phyloP scores from a whole-genome alignment of 2,113 vertebrate species.

The Zapornia atra region DNA sequence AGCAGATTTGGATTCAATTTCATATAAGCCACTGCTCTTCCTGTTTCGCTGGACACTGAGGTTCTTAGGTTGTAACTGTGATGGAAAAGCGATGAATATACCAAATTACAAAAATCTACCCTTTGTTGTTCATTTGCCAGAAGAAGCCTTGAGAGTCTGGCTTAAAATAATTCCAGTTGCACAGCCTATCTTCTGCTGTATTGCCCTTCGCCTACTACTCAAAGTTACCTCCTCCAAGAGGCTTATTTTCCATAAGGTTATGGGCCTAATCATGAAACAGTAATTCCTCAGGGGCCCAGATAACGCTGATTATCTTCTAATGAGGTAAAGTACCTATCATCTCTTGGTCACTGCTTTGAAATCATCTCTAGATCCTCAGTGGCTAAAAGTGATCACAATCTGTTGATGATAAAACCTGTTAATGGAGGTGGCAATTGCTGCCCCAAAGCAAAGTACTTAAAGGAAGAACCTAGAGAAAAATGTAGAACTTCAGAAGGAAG shows the following conservation, averaged over 20 bases:
- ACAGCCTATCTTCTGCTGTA: not conserved
- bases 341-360: not conserved
- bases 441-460: not conserved
- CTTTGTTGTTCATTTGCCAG: not conserved
- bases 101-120: not conserved
- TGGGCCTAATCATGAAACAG: not conserved
- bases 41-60: not conserved
- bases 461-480: not conserved
- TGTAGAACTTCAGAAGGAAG: not conserved
- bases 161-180: not conserved
- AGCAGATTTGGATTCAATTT: not conserved
- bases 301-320: constrained; percentile 21
- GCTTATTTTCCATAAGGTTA: not conserved
- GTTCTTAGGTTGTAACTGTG: not conserved
- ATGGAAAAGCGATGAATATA: not conserved
- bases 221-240: not conserved
- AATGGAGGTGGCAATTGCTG: not conserved
- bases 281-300: not conserved
- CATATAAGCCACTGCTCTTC: not conserved
- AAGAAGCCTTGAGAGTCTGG: not conserved
- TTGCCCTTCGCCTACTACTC: not conserved
- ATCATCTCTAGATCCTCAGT: not conserved
- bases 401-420: not conserved
- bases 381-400: not conserved
- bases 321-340: not conserved